Base-by-base conservation (phyloP, 2,888 invertebrate genomes). In the Drosophila quasianomalipes region DNA sequence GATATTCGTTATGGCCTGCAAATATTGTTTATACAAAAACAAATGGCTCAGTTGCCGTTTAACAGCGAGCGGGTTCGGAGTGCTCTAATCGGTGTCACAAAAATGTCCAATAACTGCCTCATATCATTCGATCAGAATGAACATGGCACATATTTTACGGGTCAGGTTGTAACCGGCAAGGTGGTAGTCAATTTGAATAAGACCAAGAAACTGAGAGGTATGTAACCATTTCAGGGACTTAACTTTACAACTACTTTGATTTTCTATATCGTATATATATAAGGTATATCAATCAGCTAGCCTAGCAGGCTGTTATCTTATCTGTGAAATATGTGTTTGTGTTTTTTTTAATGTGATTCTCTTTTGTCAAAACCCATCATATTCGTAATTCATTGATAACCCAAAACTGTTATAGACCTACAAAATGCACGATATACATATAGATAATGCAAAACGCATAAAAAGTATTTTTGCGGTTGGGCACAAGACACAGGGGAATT, bases 91-190 rank as follows among this genome's bases (percentile, higher is more conserved):
- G 47, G 47, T 37, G 22, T 6, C 14, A 16, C 9, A 9, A 47
- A 22, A 71, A 92, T 92, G 92, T 83, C 91, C 4, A 91, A 85
- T n/a, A 85, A 90, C 71, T 93, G 93, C 74, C 78, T 85, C 61
- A 92, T 93, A 65, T 75, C 83, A 5, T 93, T 93, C 69, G 96
- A 96, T 95, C 72, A 94, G 93, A 92, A 96, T 95, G 93, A 95
- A 95, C 83, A 96, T 95, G 93, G 94, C 96, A 83, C 95, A 95
- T 93, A 92, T 76, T 93, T 92, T 74, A 91, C 92, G 16, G 93
- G 93, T 22, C 92, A 93, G 81, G 81, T 85, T 39, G 78, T 93
- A 12, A 87, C 88, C 39, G 93, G 93, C 30, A 91, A 88, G 79
- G 92, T 93, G 37, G 82, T 90, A 49, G 80, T 93, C 52, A 89